Evolutionary conservation across 2,113 vertebrate genomes (phyloP).

Genomic region (Pelodiscus sinensis): DNA sequence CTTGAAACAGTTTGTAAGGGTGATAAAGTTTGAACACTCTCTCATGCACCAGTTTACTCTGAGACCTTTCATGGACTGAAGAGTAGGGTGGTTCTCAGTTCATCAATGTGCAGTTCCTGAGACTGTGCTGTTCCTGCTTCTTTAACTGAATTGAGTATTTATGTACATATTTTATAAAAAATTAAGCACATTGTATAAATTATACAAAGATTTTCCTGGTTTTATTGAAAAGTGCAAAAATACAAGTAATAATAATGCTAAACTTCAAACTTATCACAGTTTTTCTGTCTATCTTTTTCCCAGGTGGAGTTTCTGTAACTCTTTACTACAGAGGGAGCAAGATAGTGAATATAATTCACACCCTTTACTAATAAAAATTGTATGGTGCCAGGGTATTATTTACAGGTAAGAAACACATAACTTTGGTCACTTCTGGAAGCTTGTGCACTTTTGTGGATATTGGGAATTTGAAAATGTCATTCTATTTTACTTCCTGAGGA

Average conservation of each 20-base stretch:
- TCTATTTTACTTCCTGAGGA: not conserved
- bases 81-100: not conserved
- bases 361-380: slow-evolving; percentile 82
- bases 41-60: not conserved
- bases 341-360: slow-evolving; percentile 57
- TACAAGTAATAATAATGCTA: not conserved
- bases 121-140: not conserved
- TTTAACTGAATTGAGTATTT: not conserved
- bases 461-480: not conserved
- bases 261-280: not conserved
- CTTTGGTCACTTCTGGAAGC: not conserved
- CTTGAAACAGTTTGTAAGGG: not conserved
- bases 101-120: not conserved
- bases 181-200: not conserved
- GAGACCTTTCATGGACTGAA: not conserved
- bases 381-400: slow-evolving; percentile 85
- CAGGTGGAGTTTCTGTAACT: slow-evolving; percentile 84
- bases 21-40: not conserved
- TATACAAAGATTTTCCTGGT: not conserved
- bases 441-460: not conserved
- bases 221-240: not conserved
- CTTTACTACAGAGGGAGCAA: slow-evolving; percentile 58
- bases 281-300: slow-evolving; percentile 40
- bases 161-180: not conserved
- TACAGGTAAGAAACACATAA: slow-evolving; percentile 80